Evolutionary conservation across 1,140 invertebrate genomes (phyloP).

Genomic region (Lerema accius): DNA sequence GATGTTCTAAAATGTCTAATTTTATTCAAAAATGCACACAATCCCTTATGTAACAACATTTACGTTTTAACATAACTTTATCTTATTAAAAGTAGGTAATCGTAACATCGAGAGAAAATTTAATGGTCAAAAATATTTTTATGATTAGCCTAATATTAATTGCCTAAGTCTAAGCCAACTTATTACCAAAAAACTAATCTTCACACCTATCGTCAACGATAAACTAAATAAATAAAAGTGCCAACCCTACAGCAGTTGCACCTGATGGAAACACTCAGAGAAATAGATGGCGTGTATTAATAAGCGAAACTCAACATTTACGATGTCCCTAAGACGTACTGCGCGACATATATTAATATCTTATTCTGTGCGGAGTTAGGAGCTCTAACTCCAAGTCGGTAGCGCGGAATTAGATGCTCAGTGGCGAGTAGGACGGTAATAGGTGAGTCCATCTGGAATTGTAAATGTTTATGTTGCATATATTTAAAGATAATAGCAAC

Average conservation of each 20-base stretch:
- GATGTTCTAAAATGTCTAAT: too few species aligned
- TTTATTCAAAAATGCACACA: too few species aligned
- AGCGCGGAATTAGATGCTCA: slow-evolving; percentile 9
- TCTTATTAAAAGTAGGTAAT: too few species aligned
- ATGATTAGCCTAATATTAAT: too few species aligned
- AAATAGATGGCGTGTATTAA: slow-evolving; percentile 24
- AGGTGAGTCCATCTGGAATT: slow-evolving; percentile 12
- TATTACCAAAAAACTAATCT: too few species aligned
- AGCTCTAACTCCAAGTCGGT: slow-evolving; percentile 1
- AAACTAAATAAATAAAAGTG: too few species aligned
- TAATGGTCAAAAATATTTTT: too few species aligned
- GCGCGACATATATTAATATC: slow-evolving; percentile 21
- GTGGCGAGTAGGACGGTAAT: slow-evolving; percentile 24
- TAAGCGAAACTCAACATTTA: slow-evolving; percentile 29
- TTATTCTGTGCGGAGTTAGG: slow-evolving; percentile 17
- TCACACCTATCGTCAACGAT: too few species aligned
- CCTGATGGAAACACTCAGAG: slow-evolving; percentile 11
- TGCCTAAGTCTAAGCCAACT: too few species aligned
- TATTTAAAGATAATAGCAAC: slow-evolving; percentile 1
- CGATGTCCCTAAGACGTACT: slow-evolving; percentile 7
- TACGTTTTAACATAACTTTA: too few species aligned
- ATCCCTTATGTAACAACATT: too few species aligned
- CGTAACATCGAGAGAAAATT: too few species aligned
- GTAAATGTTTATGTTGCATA: slow-evolving; percentile 15
- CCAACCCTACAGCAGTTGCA: slow-evolving; percentile 5